Evolutionary conservation across 1,140 invertebrate species (phyloP).

Genomic region (Lasioglossum albipes): DNA sequence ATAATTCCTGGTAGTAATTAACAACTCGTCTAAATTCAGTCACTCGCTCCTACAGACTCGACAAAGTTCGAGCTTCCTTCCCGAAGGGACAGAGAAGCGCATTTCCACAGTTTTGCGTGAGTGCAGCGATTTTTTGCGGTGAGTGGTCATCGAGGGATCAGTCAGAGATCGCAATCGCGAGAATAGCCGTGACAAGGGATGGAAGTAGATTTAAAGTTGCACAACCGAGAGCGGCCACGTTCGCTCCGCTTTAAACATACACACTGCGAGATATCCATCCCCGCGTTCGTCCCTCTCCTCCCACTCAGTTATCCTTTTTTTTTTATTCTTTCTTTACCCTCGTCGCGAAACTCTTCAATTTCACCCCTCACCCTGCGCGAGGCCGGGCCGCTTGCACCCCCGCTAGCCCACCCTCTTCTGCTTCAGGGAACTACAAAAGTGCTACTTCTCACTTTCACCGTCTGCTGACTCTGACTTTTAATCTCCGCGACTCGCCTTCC

Average conservation of each 20-base stretch:
- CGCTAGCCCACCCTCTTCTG: not conserved
- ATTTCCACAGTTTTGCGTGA: no score
- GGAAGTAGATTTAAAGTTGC: not conserved
- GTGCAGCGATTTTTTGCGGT: no score
- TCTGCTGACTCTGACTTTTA: conserved; percentile 58
- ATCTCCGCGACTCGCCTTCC: conserved; percentile 35
- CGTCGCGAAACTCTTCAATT: conserved; percentile 21
- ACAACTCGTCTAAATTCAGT: no score
- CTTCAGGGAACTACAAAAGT: conserved; percentile 54
- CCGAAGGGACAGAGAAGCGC: no score
- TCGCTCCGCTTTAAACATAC: not conserved
- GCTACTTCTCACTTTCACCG: conserved; percentile 48
- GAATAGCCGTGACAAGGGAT: not conserved
- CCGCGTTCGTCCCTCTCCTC: no score
- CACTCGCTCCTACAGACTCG: no score
- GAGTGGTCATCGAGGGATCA: not conserved
- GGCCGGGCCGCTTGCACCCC: no score
- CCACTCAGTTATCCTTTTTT: conserved; percentile 7
- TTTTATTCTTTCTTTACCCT: conserved; percentile 10
- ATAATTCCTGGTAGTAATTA: no score
- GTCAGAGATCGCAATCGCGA: not conserved
- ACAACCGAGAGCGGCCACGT: not conserved
- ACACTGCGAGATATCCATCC: not conserved
- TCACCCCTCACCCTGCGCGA: not conserved
- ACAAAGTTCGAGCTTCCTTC: no score